phyloP scores from a whole-genome alignment of 2,888 invertebrate genomes.

The Drosophila robusta region DNA sequence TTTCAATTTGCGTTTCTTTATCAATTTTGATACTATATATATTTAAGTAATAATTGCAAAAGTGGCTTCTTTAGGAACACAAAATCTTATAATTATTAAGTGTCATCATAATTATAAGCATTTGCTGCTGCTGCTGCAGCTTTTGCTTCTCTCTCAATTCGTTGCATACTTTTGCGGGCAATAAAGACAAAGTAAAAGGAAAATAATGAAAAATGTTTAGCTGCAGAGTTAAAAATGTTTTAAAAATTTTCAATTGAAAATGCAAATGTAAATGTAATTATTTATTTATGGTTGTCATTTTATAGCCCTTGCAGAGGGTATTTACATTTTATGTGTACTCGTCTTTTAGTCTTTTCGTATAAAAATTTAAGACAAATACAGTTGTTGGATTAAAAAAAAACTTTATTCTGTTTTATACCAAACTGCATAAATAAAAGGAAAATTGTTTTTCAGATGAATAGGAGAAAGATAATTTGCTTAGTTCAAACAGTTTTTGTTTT shows the following conservation, averaged over 20 bases:
- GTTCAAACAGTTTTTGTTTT: neutral
- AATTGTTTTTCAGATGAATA: neutral
- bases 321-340: neutral
- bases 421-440: neutral
- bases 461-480: neutral
- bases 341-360: no score
- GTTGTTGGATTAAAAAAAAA: no score
- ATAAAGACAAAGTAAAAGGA: neutral
- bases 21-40: constrained; percentile 29
- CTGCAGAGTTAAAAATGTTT: constrained; percentile 28
- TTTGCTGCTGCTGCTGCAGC: constrained; percentile 1
- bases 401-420: no score
- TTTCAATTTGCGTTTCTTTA: constrained; percentile 19
- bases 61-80: constrained; percentile 66
- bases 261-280: constrained; percentile 34
- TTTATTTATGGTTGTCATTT: constrained; percentile 17
- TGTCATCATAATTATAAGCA: constrained; percentile 22
- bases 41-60: constrained; percentile 57
- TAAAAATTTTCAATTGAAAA: constrained; percentile 28
- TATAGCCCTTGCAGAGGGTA: constrained; percentile 3
- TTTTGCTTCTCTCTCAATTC: constrained; percentile 8
- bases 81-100: constrained; percentile 49
- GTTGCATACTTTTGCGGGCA: constrained; percentile 46
- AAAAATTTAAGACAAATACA: no score
- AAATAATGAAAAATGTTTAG: constrained; percentile 27